Base-by-base conservation (phyloP, 2,113 vertebrate genomes). In the Cheirogaleus medius region DNA sequence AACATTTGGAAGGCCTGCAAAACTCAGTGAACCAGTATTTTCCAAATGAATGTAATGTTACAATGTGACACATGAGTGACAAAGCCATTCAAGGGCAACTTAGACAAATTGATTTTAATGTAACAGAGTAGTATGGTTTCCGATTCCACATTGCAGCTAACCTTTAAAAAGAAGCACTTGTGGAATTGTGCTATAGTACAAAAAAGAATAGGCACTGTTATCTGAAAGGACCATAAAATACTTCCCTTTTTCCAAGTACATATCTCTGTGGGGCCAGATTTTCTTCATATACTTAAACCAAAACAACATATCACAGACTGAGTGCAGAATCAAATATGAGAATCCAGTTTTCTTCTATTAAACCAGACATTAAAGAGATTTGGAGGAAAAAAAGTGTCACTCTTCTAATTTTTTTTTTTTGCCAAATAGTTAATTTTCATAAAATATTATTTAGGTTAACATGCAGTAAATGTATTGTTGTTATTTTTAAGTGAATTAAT, bases 151-250 rank as follows among this genome's bases (percentile, higher is more conserved):
- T 54, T 64, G 4, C 27, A 86, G 80, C 18, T 60, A 93, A 96
- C n/a, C 37, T 87, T 88, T 78, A 74, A 21, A 80, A 95, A 63
- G 29, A 32, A 74, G 49, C 37, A 68, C 44, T 84, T 91, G 44
- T 4, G 3, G 64, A 52, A 74, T 47, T 71, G 5, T 25, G n/a
- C 29, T n/a, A 2, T 63, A 52, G 18, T 49, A 74, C 12, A 73
- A 88, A 90, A 27, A 64, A 32, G 34, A 66, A 32, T 29, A 81
- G 14, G 34, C 27, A 91, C 47, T 71, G 58, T 93, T 73, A 76
- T 54, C 88, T 97, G 83, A n/a, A 94, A 92, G 87, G 17, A 21
- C 5, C n/a, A 63, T 93, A 58, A 91, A 97, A 52, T 37, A 39
- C 1, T 14, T 13, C 47, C 3, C 5, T 56, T 2, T 90, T 92